Base-by-base conservation (phyloP, 2,888 invertebrate genomes). In the Drosophila recens region DNA sequence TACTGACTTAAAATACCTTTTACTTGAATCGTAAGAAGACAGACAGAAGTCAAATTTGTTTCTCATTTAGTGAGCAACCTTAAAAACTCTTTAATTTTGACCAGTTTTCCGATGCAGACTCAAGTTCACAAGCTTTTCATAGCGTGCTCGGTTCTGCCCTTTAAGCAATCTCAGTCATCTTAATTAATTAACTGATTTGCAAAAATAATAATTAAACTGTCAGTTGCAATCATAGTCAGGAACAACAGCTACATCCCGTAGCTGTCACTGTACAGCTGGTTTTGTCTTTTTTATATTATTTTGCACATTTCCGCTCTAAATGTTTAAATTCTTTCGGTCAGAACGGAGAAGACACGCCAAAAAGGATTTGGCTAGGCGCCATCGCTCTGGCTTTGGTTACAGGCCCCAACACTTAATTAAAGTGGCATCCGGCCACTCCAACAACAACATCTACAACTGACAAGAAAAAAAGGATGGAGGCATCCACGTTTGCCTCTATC, bases 191-290 rank as follows among this genome's bases (percentile, higher is more conserved):
- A 81, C 72, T 80, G 71, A 81, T 78, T 81, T 79, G 66, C 70
- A 75, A 79, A 83, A 86, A 81, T 81, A 83, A 84, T 82, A 87
- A 84, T 87, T 80, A 84, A 87, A 79, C 76, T 85, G 84, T 87
- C 85, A 80, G 80, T 71, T 49, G 68, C 80, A 87, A 80, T 34
- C 69, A 74, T 30, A 5, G 8, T 30, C 68, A 52, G 67, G 30
- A 58, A 52, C 51, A 40, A 57, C 49, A 53, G 33, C 65, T 53
- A 62, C 72, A 20, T 42, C 58, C 62, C 57, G 45, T 64, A 77
- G 78, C 77, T 77, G 78, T 78, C 74, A 66, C 67, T 74, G 67
- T 15, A 43, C 77, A 70, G 61, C 48, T 68, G 65, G 65, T 63
- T 64, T 49, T 45, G 23, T 38, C 8, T 30, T 30, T 30, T 30